phyloP scores from a whole-genome alignment of 2,113 vertebrate species.

The Otocyon megalotis region DNA sequence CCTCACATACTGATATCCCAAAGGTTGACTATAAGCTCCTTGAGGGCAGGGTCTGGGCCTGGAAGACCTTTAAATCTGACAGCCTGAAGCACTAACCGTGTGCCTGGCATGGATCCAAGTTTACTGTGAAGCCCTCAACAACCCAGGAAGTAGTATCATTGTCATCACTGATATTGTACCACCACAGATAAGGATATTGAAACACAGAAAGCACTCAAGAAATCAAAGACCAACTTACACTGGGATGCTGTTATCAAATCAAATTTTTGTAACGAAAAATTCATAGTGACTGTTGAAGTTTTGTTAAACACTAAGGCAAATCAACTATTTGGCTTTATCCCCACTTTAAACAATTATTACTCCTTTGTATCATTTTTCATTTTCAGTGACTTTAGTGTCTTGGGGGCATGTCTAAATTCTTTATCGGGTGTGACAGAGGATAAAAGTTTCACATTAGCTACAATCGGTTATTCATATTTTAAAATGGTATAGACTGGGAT shows the following conservation, averaged over 20 bases:
- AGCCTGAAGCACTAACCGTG: not conserved
- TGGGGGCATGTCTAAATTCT: not conserved
- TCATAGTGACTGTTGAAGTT: not conserved
- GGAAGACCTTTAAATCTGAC: not conserved
- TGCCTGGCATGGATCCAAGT: not conserved
- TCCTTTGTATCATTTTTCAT: not conserved
- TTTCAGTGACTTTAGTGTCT: not conserved
- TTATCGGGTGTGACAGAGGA: not conserved
- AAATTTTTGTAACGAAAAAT: conserved; percentile 31
- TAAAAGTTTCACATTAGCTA: not conserved
- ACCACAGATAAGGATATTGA: not conserved
- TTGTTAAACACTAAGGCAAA: not conserved
- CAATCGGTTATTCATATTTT: not conserved
- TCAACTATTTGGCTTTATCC: not conserved
- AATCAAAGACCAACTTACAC: not conserved
- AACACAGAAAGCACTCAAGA: not conserved
- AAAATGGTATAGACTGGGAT: not conserved
- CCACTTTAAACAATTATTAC: not conserved
- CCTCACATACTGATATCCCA: not conserved
- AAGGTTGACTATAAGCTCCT: not conserved
- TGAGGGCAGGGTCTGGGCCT: not conserved
- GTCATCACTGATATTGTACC: not conserved
- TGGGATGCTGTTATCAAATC: not conserved
- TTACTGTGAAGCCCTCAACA: not conserved
- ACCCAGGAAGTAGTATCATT: not conserved